Base-by-base conservation (phyloP, 2,888 invertebrate species). In the Pristionchus mayeri region DNA sequence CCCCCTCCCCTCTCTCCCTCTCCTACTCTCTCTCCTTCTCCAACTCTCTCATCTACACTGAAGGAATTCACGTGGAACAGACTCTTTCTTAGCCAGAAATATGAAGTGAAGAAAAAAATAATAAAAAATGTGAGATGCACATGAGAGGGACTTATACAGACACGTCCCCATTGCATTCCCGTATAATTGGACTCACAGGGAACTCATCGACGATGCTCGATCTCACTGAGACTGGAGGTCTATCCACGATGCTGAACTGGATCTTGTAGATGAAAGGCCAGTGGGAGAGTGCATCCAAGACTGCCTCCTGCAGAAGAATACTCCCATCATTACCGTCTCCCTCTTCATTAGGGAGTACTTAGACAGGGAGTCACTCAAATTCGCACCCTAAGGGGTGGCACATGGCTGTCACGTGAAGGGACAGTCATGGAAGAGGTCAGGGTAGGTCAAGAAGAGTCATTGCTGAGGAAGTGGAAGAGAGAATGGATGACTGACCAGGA, bases 241-340 rank as follows among this genome's bases (percentile, higher is more conserved):
- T 34, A 63, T 34, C n/a, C 30, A 63, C 27, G 9, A 82, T 21
- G 3, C 21, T 21, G n/a, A 44, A 82, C 6, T 82, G 81, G 6
- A 82, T n/a, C 30, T 82, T 82, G 48, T 82, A 84, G 24, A 75
- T n/a, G 37, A 54, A 75, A 1, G 84, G 84, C 84, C 84, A 84
- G 50, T 75, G 71, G 37, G 37, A 21, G 1, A 44, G 60, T n/a
- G 84, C 84, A 40, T 84, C 84, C 7, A 84, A 18, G 0, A 84
- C 75, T 11, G 84, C 30, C 18, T 75, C 75, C 84, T 84, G n/a
- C 9, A 80, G 0, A 54, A 37, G 0, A 71, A 21, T 71, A 71
- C 40, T 40, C 11, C 34, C 40, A 40, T 50, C 11, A 40, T 78
- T 16, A 48, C 76, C 76, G 30, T 27, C 37, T 71, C 67, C n/a